A percentile compares a stretch with the other conserved stretches of the same genome.
Evolutionary conservation across 2,888 invertebrate species (phyloP).

Genomic region (Macaria notata): DNA sequence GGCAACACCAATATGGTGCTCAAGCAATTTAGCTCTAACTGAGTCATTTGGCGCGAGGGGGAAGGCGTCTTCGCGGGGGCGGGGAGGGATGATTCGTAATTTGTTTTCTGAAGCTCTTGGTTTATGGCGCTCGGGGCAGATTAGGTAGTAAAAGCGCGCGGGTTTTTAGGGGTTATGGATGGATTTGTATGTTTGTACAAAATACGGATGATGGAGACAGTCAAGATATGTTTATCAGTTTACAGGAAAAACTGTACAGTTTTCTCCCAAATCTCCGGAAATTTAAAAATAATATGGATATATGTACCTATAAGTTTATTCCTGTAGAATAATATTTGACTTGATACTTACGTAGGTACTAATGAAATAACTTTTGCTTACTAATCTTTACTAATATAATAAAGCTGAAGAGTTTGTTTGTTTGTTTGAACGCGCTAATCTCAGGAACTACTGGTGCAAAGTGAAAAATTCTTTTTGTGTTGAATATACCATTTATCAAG

Average conservation of each 20-base stretch:
- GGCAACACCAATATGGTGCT: slow-evolving; percentile 60
- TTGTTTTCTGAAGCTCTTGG: slow-evolving; percentile 76
- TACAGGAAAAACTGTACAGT: neutral
- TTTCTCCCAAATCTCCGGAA: neutral
- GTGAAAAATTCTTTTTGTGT: too few relatives aligned
- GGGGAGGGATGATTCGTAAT: slow-evolving; percentile 79
- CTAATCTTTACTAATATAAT: too few relatives aligned
- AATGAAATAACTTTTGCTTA: too few relatives aligned
- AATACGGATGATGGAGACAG: neutral
- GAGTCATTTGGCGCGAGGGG: slow-evolving; percentile 69
- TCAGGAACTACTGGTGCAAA: too few relatives aligned
- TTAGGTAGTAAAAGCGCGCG: slow-evolving; percentile 26
- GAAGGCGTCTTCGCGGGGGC: slow-evolving; percentile 55
- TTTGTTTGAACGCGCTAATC: too few relatives aligned
- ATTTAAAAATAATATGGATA: too few relatives aligned
- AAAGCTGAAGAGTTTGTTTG: too few relatives aligned
- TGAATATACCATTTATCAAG: too few relatives aligned
- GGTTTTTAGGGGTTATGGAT: slow-evolving; percentile 6
- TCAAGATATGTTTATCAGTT: neutral
- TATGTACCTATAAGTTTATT: neutral
- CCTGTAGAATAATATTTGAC: neutral
- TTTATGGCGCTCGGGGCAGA: slow-evolving; percentile 36
- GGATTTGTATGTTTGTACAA: neutral
- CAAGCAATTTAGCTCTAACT: slow-evolving; percentile 77
- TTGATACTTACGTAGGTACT: neutral